phyloP scores from a whole-genome alignment of 2,797 vertebrate species.

The Capromys pilorides region DNA sequence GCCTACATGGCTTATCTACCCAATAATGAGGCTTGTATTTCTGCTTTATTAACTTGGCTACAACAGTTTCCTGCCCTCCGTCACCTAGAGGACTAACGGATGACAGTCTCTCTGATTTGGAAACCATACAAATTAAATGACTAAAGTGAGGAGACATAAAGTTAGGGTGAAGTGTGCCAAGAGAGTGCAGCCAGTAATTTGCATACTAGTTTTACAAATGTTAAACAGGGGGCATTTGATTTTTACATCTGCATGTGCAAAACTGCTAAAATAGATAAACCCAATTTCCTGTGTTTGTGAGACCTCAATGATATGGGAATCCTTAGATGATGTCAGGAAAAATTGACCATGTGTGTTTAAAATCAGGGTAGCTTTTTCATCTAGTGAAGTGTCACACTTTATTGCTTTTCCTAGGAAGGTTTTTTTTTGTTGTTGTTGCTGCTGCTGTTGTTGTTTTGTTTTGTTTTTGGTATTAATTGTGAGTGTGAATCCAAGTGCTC shows the following conservation, averaged over 20 bases:
- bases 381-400: not conserved
- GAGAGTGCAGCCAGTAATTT: slow-evolving; percentile 78
- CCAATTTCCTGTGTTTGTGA: not conserved
- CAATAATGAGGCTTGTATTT: slow-evolving; percentile 86
- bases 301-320: not conserved
- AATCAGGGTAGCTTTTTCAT: not conserved
- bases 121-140: slow-evolving; percentile 87
- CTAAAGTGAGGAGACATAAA: slow-evolving; percentile 83
- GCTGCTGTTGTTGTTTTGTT: too few relatives aligned
- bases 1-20: slow-evolving; percentile 84
- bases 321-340: not conserved
- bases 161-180: slow-evolving; percentile 76
- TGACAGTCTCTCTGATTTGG: slow-evolving; percentile 85
- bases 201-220: slow-evolving; percentile 59
- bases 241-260: slow-evolving; percentile 16
- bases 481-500: not conserved
- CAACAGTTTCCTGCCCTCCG: slow-evolving; percentile 87
- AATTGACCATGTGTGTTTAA: not conserved
- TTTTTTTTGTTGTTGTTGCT: slow-evolving; percentile 1
- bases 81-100: slow-evolving; percentile 86
- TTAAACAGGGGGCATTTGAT: slow-evolving; percentile 53
- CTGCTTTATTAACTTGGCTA: slow-evolving; percentile 88
- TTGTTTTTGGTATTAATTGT: not conserved
- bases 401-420: not conserved
- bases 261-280: slow-evolving; percentile 23